Percentiles rank a stretch among this genome's conserved stretches.
Conservation (phyloP, 2,888 invertebrate genomes). For the Cepaea hortensis region DNA sequence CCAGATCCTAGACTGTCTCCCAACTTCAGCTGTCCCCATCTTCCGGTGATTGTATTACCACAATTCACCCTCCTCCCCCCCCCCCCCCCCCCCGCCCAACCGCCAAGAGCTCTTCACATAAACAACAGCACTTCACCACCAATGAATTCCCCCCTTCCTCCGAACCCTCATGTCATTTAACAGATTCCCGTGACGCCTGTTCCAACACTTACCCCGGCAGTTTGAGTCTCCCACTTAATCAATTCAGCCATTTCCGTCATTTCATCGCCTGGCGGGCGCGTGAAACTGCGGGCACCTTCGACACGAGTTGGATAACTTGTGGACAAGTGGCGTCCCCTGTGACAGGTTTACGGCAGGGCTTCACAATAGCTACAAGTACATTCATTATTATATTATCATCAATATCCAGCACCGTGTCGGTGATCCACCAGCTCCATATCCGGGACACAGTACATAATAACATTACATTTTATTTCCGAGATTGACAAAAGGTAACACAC, state of each 20-base stretch:
- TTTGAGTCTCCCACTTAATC: background rate
- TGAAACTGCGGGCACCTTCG: background rate
- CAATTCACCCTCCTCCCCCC: background rate
- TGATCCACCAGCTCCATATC: no score
- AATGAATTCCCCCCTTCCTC: no score
- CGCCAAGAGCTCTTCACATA: background rate
- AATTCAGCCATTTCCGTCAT: background rate
- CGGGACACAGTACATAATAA: no score
- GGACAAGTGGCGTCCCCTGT: background rate
- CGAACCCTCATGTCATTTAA: background rate
- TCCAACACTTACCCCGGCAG: background rate
- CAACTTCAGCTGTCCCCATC: no score
- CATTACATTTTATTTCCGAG: no score
- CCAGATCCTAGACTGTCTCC: no score
- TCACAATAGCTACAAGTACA: no score
- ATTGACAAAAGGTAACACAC: no score
- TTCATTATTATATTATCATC: no score
- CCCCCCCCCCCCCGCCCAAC: background rate
- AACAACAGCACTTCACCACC: background rate
- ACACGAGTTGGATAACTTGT: background rate
- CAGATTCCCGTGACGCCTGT: slow-evolving; percentile 4
- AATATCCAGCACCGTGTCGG: no score
- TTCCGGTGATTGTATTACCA: no score
- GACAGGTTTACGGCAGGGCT: background rate
- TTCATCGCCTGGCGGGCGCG: background rate